Evolutionary conservation across 2,888 invertebrate species (phyloP).

Genomic region (Oconnorella tubifera): DNA sequence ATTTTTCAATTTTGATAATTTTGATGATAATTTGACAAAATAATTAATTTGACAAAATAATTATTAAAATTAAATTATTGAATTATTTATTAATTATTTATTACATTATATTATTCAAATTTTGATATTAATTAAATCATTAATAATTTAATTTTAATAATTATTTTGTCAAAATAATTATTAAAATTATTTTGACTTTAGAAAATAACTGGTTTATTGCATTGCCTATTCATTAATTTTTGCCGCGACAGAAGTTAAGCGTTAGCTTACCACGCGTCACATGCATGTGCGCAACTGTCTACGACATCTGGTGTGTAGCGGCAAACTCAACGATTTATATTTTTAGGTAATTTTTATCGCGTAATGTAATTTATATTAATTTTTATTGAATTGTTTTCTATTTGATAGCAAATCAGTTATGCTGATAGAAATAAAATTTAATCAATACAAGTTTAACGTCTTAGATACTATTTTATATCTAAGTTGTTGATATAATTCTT

Average conservation of each 20-base stretch:
- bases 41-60: neutral
- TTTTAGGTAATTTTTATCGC: constrained; percentile 63
- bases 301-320: constrained; percentile 83
- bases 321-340: constrained; percentile 78
- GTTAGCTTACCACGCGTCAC: constrained; percentile 45
- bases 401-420: constrained; percentile 5
- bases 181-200: too few species aligned
- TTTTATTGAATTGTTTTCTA: neutral
- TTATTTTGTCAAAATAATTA: too few species aligned
- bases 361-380: neutral
- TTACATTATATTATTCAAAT: neutral
- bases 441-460: too few species aligned
- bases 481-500: too few species aligned
- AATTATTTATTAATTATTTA: neutral
- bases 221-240: neutral
- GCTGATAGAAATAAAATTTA: too few species aligned
- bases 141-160: neutral
- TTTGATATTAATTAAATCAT: neutral
- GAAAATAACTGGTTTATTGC: neutral
- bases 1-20: too few species aligned
- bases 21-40: too few species aligned
- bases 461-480: too few species aligned
- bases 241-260: constrained; percentile 39
- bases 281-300: constrained; percentile 70
- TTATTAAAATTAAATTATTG: neutral